Evolutionary conservation across 2,797 vertebrate genomes (phyloP).

Genomic region (Pelobates cultripes): DNA sequence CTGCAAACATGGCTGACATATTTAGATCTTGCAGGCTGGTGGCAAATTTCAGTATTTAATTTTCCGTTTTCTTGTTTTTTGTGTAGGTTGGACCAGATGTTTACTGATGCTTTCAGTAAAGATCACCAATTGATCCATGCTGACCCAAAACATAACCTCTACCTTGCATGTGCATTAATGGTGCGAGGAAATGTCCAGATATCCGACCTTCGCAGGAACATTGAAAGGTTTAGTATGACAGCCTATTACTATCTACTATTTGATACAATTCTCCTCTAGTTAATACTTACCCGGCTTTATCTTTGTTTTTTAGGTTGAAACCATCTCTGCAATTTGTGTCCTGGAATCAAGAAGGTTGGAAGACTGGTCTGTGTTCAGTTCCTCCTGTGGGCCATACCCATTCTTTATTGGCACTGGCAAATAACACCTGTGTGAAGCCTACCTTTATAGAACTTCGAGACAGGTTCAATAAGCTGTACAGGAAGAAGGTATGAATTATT

Average conservation of each 20-base stretch:
- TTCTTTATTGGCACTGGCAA: conserved; percentile 90
- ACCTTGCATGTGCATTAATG: conserved; percentile 92
- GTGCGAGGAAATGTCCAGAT: conserved; percentile 90
- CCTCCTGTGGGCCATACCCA: conserved; percentile 90
- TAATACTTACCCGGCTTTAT: neutral
- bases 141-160: conserved; percentile 87
- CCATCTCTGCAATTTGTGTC: conserved; percentile 87
- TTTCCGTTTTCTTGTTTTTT: neutral
- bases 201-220: conserved; percentile 95
- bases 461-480: conserved; percentile 88
- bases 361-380: conserved; percentile 90
- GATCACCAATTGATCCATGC: conserved; percentile 90
- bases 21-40: no score
- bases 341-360: conserved; percentile 98
- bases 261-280: neutral
- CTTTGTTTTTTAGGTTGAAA: conserved; percentile 75
- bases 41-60: neutral
- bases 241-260: neutral
- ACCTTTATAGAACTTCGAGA: conserved; percentile 85
- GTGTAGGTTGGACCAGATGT: conserved; percentile 93
- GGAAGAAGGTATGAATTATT: conserved; percentile 81
- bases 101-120: conserved; percentile 94
- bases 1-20: no score
- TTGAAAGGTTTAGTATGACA: conserved; percentile 81
- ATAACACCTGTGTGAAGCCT: conserved; percentile 90